phyloP scores from a whole-genome alignment of 2,797 vertebrate genomes.

The Lerista edwardsae region DNA sequence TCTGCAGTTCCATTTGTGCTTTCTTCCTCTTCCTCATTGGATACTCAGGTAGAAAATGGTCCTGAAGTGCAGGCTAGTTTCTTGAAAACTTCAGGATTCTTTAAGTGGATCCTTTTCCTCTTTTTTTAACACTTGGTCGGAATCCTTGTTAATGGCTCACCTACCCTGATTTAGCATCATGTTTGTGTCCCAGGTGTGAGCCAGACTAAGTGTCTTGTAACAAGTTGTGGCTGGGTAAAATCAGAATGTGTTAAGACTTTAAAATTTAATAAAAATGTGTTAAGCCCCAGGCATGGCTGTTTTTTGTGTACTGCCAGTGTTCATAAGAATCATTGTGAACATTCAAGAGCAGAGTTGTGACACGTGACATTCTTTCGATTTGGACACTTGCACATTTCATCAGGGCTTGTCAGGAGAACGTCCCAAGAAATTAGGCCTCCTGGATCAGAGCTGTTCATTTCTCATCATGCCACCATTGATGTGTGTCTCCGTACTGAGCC shows the following conservation, averaged over 20 bases:
- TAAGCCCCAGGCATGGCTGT: neutral
- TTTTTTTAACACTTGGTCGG: neutral
- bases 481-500: neutral
- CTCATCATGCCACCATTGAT: too few species aligned
- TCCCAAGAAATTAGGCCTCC: too few species aligned
- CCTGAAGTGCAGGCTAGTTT: neutral
- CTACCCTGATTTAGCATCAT: accelerated
- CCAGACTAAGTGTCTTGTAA: neutral
- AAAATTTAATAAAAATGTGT: conserved; percentile 13
- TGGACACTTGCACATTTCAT: too few species aligned
- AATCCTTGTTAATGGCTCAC: accelerated
- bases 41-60: neutral
- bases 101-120: neutral
- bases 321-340: too few species aligned
- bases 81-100: neutral
- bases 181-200: neutral
- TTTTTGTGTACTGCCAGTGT: too few species aligned
- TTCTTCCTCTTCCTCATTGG: neutral
- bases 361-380: too few species aligned
- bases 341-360: too few species aligned
- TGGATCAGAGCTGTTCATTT: too few species aligned
- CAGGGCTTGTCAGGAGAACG: too few species aligned
- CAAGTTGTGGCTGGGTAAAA: accelerated
- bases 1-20: neutral
- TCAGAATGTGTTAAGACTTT: neutral